phyloP scores from a whole-genome alignment of 2,888 invertebrate species.

The Deilephila elpenor region DNA sequence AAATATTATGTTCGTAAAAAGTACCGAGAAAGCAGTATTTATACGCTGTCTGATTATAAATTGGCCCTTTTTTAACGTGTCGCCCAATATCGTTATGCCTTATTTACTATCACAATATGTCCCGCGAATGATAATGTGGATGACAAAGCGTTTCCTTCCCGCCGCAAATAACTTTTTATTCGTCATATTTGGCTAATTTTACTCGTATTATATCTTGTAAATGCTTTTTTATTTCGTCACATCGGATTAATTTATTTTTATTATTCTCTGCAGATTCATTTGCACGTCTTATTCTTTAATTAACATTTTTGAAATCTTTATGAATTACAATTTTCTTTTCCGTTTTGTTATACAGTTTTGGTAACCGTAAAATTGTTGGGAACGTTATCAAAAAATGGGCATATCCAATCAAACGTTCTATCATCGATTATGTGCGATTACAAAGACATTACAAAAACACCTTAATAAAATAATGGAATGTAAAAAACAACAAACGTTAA shows the following conservation, averaged over 20 bases:
- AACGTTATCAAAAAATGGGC: not conserved
- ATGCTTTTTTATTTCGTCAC: not conserved
- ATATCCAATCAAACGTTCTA: constrained; percentile 3
- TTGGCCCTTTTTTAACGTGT: constrained; percentile 17
- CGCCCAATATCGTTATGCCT: not conserved
- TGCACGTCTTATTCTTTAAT: not conserved
- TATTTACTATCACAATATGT: constrained; percentile 14
- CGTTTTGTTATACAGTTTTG: not conserved
- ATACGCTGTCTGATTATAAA: constrained; percentile 50
- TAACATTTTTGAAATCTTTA: not conserved
- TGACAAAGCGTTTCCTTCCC: constrained; percentile 12
- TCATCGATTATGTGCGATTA: not conserved
- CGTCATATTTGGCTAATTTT: constrained; percentile 4
- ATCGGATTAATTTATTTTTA: not conserved
- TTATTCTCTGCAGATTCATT: not conserved
- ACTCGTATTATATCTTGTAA: constrained; percentile 4
- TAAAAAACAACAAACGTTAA: constrained; percentile 14
- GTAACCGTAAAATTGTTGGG: not conserved
- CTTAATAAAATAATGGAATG: not conserved
- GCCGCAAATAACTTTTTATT: constrained; percentile 7
- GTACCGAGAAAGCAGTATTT: constrained; percentile 47
- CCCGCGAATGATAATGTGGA: not conserved
- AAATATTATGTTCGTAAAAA: constrained; percentile 56
- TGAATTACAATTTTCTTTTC: not conserved
- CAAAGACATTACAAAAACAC: not conserved